Conservation (phyloP, 2,113 vertebrate genomes). For the Callithrix jacchus region DNA sequence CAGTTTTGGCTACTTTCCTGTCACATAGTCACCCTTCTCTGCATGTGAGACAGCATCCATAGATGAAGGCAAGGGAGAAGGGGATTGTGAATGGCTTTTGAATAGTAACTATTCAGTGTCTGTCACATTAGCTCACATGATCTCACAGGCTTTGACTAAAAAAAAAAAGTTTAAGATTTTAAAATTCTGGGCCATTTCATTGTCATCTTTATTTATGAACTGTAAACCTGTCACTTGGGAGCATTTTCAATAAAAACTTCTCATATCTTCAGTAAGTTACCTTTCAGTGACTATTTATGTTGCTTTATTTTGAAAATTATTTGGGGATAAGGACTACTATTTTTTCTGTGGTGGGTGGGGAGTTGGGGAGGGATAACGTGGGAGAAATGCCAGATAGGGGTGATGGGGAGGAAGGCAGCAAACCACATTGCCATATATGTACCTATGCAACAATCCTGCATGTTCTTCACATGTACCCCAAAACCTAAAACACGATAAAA, state of each 20-base stretch:
- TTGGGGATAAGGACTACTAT: not conserved
- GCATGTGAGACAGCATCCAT: not conserved
- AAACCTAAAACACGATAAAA: too few relatives aligned
- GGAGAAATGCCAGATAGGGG: too few relatives aligned
- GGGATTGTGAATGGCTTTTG: not conserved
- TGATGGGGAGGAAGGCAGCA: too few relatives aligned
- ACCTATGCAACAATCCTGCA: too few relatives aligned
- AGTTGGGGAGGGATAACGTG: not conserved
- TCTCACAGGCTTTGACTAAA: not conserved
- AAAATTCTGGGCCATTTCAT: not conserved
- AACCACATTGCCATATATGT: too few relatives aligned
- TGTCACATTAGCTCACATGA: not conserved
- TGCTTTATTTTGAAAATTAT: conserved; percentile 16
- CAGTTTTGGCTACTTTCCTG: not conserved
- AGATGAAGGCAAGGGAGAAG: not conserved
- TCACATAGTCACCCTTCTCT: not conserved
- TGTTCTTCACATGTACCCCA: too few relatives aligned
- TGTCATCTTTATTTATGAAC: not conserved
- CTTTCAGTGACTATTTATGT: not conserved
- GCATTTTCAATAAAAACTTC: not conserved
- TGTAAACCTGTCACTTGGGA: not conserved
- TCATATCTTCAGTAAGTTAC: not conserved
- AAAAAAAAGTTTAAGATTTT: not conserved
- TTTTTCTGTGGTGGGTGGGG: not conserved
- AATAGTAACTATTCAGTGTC: not conserved